phyloP scores from a whole-genome alignment of 2,888 invertebrate species.

The Clitarchus hookeri region DNA sequence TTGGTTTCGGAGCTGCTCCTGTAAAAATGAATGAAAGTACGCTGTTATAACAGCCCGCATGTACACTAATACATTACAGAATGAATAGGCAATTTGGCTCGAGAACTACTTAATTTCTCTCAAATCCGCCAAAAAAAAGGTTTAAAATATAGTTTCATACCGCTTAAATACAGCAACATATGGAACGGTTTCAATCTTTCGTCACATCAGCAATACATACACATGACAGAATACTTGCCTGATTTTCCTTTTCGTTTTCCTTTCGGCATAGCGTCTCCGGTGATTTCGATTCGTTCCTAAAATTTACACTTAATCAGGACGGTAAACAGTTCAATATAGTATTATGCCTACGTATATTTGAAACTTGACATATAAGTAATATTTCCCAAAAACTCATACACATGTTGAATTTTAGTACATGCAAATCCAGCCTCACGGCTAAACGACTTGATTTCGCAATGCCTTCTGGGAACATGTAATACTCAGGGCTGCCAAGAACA shows the following conservation, averaged over 20 bases:
- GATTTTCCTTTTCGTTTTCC: slow-evolving; percentile 76
- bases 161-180: slow-evolving; percentile 1
- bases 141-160: too few relatives aligned
- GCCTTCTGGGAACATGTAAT: not conserved
- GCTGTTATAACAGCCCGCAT: too few relatives aligned
- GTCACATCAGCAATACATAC: slow-evolving; percentile 20
- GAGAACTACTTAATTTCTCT: too few relatives aligned
- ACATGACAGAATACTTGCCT: slow-evolving; percentile 60
- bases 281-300: slow-evolving; percentile 60
- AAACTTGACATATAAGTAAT: slow-evolving; percentile 71
- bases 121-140: too few relatives aligned
- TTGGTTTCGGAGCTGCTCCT: slow-evolving; percentile 37
- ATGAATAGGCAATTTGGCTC: too few relatives aligned
- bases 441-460: not conserved
- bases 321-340: slow-evolving; percentile 75
- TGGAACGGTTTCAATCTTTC: slow-evolving; percentile 19
- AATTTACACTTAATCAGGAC: slow-evolving; percentile 74
- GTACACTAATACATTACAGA: too few relatives aligned
- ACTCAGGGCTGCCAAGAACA: not conserved
- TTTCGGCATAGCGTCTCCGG: slow-evolving; percentile 69
- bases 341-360: slow-evolving; percentile 71
- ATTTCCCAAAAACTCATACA: slow-evolving; percentile 74
- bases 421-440: slow-evolving; percentile 38
- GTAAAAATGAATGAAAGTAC: not conserved
- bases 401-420: slow-evolving; percentile 59